Conservation (phyloP, 92 coral and sea anemone species). For the Epizoanthus ramosus region DNA sequence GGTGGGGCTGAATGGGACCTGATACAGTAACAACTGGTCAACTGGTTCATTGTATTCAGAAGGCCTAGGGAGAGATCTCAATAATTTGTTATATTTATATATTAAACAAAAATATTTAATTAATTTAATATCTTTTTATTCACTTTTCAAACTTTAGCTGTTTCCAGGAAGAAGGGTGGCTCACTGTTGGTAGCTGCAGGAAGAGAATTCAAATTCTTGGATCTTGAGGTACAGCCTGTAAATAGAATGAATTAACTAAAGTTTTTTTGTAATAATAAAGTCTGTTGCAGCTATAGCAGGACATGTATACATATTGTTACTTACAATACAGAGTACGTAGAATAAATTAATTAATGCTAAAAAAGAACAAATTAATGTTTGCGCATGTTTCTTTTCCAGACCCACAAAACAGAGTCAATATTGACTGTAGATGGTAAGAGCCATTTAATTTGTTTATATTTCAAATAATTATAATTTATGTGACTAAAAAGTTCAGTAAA, state of each 20-base stretch:
- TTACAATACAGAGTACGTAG: not conserved
- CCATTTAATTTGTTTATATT: too few species aligned
- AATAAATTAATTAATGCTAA: too few species aligned
- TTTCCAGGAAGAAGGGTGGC: constrained; percentile 78
- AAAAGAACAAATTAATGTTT: not conserved
- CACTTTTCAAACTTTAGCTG: constrained; percentile 55
- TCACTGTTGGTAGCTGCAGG: constrained; percentile 66
- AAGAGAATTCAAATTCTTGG: constrained; percentile 70
- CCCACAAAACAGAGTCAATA: constrained; percentile 74
- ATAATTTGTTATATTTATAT: not conserved
- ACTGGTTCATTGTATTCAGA: too few species aligned
- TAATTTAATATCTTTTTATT: not conserved
- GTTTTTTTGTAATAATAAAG: too few species aligned
- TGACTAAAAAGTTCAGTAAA: too few species aligned
- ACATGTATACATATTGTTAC: not conserved
- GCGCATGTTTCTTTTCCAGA: constrained; percentile 41
- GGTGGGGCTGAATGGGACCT: too few species aligned
- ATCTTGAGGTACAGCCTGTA: constrained; percentile 69
- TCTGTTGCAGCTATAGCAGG: too few species aligned
- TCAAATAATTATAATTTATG: too few species aligned
- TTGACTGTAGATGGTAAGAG: constrained; percentile 77
- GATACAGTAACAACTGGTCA: too few species aligned
- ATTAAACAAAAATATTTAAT: not conserved
- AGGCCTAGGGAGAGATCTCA: not conserved
- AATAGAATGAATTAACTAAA: not conserved